phyloP scores from a whole-genome alignment of 2,888 invertebrate genomes.

The Holacanthella duospinosa region DNA sequence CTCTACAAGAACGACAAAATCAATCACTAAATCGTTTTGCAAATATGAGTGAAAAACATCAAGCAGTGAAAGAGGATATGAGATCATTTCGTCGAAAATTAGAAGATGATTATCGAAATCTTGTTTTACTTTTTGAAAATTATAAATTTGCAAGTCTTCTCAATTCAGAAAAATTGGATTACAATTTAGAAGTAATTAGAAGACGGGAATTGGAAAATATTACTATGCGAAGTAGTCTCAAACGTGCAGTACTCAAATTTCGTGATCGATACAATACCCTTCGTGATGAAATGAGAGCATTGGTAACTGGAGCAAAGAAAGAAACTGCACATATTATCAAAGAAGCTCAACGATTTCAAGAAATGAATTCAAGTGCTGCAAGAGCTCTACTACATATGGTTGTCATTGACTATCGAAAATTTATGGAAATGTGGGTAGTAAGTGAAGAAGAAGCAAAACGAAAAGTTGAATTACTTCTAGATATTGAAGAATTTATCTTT shows the following conservation, averaged over 20 bases:
- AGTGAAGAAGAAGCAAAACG: conserved; percentile 28
- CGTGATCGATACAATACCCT: conserved; percentile 26
- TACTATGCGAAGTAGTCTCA: conserved; percentile 49
- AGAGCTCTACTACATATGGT: conserved; percentile 24
- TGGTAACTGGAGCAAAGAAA: conserved; percentile 19
- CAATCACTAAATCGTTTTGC: conserved; percentile 18
- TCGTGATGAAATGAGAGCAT: conserved; percentile 8
- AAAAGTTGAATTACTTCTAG: conserved; percentile 23
- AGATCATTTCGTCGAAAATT: conserved; percentile 50
- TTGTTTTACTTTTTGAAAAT: conserved; percentile 2
- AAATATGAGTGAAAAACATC: background rate
- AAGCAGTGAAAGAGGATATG: background rate
- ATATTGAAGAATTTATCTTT: conserved; percentile 28
- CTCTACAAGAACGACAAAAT: conserved; percentile 44
- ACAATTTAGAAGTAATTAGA: conserved; percentile 76
- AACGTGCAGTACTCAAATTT: conserved; percentile 26
- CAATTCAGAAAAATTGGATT: conserved; percentile 81
- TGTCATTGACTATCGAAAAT: conserved; percentile 24
- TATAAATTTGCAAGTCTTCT: conserved; percentile 67
- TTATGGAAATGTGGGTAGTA: conserved; percentile 31
- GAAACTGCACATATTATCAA: conserved; percentile 20
- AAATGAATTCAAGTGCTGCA: conserved; percentile 13
- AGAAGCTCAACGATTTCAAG: conserved; percentile 26
- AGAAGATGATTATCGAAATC: conserved; percentile 43
- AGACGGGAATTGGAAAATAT: conserved; percentile 79